Evolutionary conservation across 2,888 invertebrate genomes (phyloP), one percentile per base, ranked within the genome.

Genomic region (Pseudococcus longispinus): DNA sequence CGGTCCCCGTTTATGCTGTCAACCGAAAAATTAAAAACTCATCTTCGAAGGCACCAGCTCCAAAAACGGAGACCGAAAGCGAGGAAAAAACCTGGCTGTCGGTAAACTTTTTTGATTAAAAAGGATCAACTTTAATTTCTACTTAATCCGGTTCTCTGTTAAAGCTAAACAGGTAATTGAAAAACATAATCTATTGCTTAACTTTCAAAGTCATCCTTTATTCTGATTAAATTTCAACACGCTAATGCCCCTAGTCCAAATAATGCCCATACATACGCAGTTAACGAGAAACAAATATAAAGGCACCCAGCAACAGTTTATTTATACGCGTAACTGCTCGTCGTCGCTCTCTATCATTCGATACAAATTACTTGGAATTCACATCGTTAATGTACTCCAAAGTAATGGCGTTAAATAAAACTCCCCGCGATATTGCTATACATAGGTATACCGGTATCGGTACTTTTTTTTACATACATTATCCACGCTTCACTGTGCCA

Each of bases 151-250:
- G 42, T 42, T 80, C 42, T 80, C 20, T 13, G 26, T 8, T 37
- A 26, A 80, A 42, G 77, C 77, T 80, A 80, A 80, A 80, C 77
- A 80, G 77, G 77, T 80, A 80, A 80, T 80, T 80, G 77, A 80
- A 80, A 80, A 80, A 80, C 42, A 77, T 77, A 80, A 80, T 80
- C 77, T 42, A 42, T 42, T 80, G 77, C 77, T 80, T 80, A 80
- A 80, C 77, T 80, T 80, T 80, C 42, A 80, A 80, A 80, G 37
- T 80, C 77, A 80, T 42, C 77, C 77, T 80, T 80, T 23, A 60
- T 60, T 42, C 20, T 80, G 42, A 80, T 80, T 80, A 42, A 80
- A 80, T 80, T 80, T 42, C 42, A 80, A 42, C 42, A n/a, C 77
- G 42, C 77, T 42, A 20, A 80, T 29, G 77, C 77, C 42, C 18